These are phyloP conservation scores for Taxidea taxus DNA, from an alignment of 2,113 vertebrate genomes.

Conservation along the genomic window DNA sequence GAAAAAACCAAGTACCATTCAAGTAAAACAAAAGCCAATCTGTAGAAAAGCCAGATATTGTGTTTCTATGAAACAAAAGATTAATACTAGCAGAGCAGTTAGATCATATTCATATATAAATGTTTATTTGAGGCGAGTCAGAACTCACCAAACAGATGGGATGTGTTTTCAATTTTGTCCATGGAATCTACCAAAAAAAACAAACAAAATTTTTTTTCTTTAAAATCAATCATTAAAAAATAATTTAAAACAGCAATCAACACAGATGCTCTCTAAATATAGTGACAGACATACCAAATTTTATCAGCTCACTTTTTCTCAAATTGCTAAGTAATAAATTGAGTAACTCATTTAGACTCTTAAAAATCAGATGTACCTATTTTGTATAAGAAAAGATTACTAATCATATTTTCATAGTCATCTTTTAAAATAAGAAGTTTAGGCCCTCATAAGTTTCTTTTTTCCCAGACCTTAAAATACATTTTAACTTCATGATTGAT, in stretches of 20 bases:
- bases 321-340: conserved; percentile 39
- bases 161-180: conserved; percentile 99
- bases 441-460: not conserved
- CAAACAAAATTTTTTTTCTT: conserved; percentile 47
- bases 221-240: conserved; percentile 65
- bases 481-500: conserved; percentile 4
- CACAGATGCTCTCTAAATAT: not conserved
- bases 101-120: not conserved
- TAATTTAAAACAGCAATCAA: not conserved
- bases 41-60: not conserved
- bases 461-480: not conserved
- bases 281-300: conserved; percentile 20
- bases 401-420: not conserved
- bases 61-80: conserved; percentile 10
- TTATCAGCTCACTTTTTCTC: not conserved
- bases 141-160: conserved; percentile 94
- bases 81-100: not conserved
- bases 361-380: conserved; percentile 9
- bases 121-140: conserved; percentile 30
- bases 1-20: not conserved
- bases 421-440: conserved; percentile 3
- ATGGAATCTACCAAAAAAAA: conserved; percentile 91
- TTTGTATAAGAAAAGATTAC: not conserved
- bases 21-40: not conserved
- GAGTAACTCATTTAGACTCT: not conserved